Evolutionary conservation across 2,888 invertebrate species (phyloP), one percentile per base, ranked within the genome.

Genomic region (Hesperia comma): DNA sequence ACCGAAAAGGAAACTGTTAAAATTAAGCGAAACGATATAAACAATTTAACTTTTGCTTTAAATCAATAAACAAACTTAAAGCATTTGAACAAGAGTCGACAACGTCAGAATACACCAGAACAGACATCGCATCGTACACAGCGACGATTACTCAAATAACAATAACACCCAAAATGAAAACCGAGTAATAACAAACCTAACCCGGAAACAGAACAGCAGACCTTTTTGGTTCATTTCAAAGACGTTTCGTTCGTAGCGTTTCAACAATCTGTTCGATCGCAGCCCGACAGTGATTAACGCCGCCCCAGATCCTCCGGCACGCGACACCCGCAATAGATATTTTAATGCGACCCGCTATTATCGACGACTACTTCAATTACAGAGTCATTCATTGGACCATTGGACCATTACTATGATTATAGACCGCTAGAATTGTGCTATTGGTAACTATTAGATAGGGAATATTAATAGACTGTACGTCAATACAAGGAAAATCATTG

Each of bases 221-320:
- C 62, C 67, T 57, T 58, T 58, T 64, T 51, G 64, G 64, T 66
- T 58, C 43, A 41, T 58, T 60, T 53, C 32, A 66, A 60, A 64
- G 58, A 53, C 58, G 60, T 51, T 53, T 58, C 63, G 51, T 51
- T 64, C 53, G 43, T 74, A 64, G 71, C 74, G 75, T 74, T 74
- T 71, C 68, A 72, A 72, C 74, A 74, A 75, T 75, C 74, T 69
- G 69, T 61, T 71, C 73, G 70, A 74, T 77, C 71, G 68, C 61
- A 61, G 68, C 73, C 37, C 72, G 76, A 72, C 70, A 75, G 69
- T 77, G 77, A 78, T 79, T 72, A 72, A 72, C 68, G 70, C 33
- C 57, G 76, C 69, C 72, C 75, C 71, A 79, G 73, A 76, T 77
- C 58, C 46, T 58, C 33, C 49, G 66, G 71, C 80, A 78, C 77